Conservation (phyloP, 2,113 vertebrate species). For the Rhombomys opimus region DNA sequence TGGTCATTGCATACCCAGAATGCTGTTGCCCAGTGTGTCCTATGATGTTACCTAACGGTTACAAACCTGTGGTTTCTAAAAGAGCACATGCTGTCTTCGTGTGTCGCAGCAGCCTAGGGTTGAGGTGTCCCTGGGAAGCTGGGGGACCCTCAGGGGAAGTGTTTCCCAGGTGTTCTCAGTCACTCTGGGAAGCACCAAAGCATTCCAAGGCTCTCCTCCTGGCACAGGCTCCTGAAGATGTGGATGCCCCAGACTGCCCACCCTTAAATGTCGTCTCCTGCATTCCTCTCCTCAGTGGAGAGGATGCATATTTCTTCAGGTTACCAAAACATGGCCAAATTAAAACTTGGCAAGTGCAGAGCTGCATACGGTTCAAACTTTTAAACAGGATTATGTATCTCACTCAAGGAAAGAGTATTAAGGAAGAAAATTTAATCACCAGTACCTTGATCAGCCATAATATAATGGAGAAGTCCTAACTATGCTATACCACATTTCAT, state of each 20-base stretch:
- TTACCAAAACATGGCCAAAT: background rate
- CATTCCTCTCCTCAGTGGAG: background rate
- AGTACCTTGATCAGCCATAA: background rate
- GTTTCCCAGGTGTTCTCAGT: background rate
- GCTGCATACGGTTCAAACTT: background rate
- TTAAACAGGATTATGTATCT: background rate
- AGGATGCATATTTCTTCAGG: background rate
- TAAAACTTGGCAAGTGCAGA: constrained; percentile 34
- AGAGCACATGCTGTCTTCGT: background rate
- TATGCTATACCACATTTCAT: background rate
- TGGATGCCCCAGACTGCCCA: background rate
- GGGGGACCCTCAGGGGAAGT: background rate
- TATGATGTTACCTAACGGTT: too few relatives aligned
- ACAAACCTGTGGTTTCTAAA: background rate
- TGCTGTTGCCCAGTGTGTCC: background rate
- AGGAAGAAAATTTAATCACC: background rate
- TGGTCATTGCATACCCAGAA: background rate
- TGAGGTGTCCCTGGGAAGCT: background rate
- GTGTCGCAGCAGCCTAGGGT: background rate
- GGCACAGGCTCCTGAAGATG: background rate
- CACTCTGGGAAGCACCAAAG: background rate
- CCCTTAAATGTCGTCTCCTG: background rate
- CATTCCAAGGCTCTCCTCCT: background rate
- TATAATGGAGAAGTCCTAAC: background rate
- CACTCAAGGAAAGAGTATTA: background rate